phyloP scores from a whole-genome alignment of 2,888 invertebrate species.

The Drosophila villosipedis region DNA sequence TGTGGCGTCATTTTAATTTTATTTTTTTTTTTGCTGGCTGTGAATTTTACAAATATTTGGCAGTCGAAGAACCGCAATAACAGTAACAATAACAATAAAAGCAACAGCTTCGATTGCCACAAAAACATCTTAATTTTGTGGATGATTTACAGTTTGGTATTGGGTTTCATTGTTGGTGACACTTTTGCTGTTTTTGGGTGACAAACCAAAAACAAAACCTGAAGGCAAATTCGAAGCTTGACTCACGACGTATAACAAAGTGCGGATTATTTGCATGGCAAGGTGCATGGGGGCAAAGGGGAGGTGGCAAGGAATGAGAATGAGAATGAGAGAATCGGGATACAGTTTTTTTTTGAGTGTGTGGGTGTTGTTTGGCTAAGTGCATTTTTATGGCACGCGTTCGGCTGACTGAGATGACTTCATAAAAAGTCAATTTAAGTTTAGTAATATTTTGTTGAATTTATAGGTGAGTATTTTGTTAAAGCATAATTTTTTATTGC shows the following conservation, averaged over 20 bases:
- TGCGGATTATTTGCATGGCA: conserved; percentile 34
- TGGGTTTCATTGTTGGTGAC: conserved; percentile 76
- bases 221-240: conserved; percentile 22
- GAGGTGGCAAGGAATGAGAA: not conserved
- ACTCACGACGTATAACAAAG: conserved; percentile 27
- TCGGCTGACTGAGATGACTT: conserved; percentile 60
- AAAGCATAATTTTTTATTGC: conserved; percentile 74
- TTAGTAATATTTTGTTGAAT: conserved; percentile 78
- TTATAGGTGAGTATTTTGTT: conserved; percentile 78
- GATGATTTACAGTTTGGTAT: conserved; percentile 81
- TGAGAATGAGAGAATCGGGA: not conserved
- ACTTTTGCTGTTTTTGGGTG: conserved; percentile 43
- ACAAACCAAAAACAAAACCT: conserved; percentile 3
- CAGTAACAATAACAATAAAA: conserved; percentile 22
- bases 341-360: conserved; percentile 42
- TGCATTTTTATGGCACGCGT: conserved; percentile 80
- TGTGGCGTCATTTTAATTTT: not conserved
- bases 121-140: conserved; percentile 80
- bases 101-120: conserved; percentile 29
- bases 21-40: not conserved
- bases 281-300: not conserved
- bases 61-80: conserved; percentile 25
- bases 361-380: conserved; percentile 70
- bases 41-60: conserved; percentile 11
- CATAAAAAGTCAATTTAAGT: conserved; percentile 81